phyloP scores from a whole-genome alignment of 2,888 invertebrate genomes.

The Lutraria lutraria region DNA sequence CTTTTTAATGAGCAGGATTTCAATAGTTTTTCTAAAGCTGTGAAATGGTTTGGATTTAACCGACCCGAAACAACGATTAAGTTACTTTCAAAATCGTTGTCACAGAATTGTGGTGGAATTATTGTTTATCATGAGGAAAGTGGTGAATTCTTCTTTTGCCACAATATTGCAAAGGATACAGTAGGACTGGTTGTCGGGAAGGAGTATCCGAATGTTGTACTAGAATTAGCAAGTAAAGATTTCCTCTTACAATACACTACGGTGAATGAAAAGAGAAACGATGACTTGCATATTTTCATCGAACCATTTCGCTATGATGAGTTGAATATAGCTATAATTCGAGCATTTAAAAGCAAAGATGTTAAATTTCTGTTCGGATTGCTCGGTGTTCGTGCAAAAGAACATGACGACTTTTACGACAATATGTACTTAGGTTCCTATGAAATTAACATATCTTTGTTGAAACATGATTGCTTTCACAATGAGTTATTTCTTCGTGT shows the following conservation, averaged over 20 bases:
- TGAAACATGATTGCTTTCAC: constrained; percentile 26
- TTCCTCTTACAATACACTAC: constrained; percentile 52
- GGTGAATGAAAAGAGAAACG: constrained; percentile 9
- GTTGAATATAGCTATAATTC: not conserved
- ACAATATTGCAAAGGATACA: constrained; percentile 58
- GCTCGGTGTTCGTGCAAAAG: not conserved
- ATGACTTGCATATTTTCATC: constrained; percentile 38
- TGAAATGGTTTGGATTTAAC: constrained; percentile 41
- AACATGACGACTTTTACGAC: not conserved
- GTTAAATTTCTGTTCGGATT: not conserved
- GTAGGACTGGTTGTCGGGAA: constrained; percentile 55
- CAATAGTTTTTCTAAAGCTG: constrained; percentile 15
- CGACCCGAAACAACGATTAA: constrained; percentile 24
- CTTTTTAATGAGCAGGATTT: not conserved
- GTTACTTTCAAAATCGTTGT: constrained; percentile 37
- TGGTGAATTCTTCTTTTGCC: constrained; percentile 49
- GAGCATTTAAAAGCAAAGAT: not conserved
- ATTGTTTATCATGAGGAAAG: constrained; percentile 5
- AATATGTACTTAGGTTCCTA: constrained; percentile 8
- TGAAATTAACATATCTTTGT: not conserved
- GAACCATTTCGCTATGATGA: constrained; percentile 18
- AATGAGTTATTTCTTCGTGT: not conserved
- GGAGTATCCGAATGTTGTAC: constrained; percentile 39
- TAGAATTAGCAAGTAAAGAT: constrained; percentile 43
- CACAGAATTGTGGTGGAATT: constrained; percentile 50